Evolutionary conservation across 2,113 vertebrate genomes (phyloP).

Genomic region (Ceyx margarethae): DNA sequence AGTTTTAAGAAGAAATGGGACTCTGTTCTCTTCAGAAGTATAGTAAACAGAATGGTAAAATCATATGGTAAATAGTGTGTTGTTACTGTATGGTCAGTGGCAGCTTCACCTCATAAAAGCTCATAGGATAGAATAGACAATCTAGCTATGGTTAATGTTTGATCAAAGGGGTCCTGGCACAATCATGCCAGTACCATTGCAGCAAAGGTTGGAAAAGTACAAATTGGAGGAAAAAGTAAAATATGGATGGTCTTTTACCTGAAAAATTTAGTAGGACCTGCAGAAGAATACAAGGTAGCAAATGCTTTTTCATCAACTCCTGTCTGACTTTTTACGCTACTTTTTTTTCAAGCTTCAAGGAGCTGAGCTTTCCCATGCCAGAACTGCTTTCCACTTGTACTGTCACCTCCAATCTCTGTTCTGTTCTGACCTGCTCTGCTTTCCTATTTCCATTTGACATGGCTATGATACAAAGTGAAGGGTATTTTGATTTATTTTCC

Average conservation of each 20-base stretch:
- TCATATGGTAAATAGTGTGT: not conserved
- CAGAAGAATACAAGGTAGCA: not conserved
- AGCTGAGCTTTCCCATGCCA: not conserved
- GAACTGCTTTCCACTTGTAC: not conserved
- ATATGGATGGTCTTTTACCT: not conserved
- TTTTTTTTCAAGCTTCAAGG: not conserved
- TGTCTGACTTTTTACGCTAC: not conserved
- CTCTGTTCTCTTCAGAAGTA: not conserved
- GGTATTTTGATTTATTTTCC: not conserved
- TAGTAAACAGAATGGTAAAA: not conserved
- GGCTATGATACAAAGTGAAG: not conserved
- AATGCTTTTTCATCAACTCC: not conserved
- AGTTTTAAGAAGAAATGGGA: not conserved
- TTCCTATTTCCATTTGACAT: not conserved
- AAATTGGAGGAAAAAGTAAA: not conserved
- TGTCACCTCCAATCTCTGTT: not conserved
- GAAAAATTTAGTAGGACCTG: not conserved
- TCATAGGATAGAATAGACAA: not conserved
- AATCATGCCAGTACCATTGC: not conserved
- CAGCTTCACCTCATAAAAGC: not conserved
- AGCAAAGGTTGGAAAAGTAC: not conserved
- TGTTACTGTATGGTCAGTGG: not conserved
- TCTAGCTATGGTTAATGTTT: not conserved
- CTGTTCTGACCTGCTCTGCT: not conserved
- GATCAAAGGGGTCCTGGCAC: not conserved